Evolutionary conservation across 2,888 invertebrate genomes (phyloP), one percentile per base, ranked within the genome.

Genomic region (Nomada ruficornis): DNA sequence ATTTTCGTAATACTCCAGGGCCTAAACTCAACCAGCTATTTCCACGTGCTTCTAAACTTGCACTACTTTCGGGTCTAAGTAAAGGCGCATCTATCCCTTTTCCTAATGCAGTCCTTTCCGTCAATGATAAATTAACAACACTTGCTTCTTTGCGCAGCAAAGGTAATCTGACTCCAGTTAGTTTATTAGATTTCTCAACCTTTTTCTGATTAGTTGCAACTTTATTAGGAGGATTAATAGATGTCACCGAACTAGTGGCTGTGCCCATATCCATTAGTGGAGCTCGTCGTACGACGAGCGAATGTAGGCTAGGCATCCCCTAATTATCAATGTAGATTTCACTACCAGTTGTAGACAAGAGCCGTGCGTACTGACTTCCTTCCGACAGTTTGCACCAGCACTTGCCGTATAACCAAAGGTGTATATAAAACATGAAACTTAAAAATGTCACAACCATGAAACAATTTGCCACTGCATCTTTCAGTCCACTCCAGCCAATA

Each of bases 221-320:
- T 83, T 92, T 92, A 4, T 84, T 69, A 15, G 91, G 80, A 4
- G 91, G 89, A 85, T 92, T 93, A 15, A 91, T 90, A 50, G 93
- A 89, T n/a, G 93, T 91, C 65, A 93, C 91, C 0, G 94, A 93
- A 90, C 93, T 94, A 57, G 93, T 93, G 69, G 93, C 92, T 80
- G 93, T 91, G 83, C 94, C 94, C 94, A 94, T 94, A 83, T 94
- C 94, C 93, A 92, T 93, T 89, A 91, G 92, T 82, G 90, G 89
- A 86, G 93, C 93, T 92, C 93, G 94, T 92, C 94, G 92, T 88
- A 93, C 87, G 93, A 94, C 94, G 93, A 93, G 94, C 92, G 92
- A 94, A 82, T 93, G 93, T 92, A 94, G 93, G 91, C 93, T 93
- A 92, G 94, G 94, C 94, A 94, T 94, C 93, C 93, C 93, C 93